Evolutionary conservation across 1,140 invertebrate species (phyloP).

Genomic region (Apis cerana): DNA sequence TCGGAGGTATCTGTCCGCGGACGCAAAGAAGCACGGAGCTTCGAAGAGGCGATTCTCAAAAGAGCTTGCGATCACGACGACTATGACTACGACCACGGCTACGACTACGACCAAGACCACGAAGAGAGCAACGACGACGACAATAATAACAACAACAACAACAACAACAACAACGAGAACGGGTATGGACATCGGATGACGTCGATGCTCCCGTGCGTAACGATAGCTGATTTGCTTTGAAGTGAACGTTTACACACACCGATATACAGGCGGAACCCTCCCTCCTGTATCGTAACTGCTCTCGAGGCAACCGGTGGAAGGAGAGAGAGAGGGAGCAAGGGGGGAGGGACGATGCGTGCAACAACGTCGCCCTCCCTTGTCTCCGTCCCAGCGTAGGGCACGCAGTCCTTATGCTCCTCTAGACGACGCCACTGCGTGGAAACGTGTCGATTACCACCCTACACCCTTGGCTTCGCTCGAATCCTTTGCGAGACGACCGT

Average conservation of each 20-base stretch:
- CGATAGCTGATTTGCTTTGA: conserved; percentile 63
- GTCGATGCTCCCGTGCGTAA: conserved; percentile 61
- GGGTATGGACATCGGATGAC: conserved; percentile 46
- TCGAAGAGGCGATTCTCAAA: conserved; percentile 52
- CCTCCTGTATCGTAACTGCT: conserved; percentile 41
- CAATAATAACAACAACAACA: conserved; percentile 22
- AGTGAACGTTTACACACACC: conserved; percentile 61
- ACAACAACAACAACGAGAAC: conserved; percentile 17
- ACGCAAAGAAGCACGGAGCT: conserved; percentile 22
- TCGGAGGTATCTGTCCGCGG: neutral
- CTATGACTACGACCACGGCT: neutral
- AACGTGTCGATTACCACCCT: conserved; percentile 54
- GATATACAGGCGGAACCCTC: conserved; percentile 32
- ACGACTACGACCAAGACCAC: neutral
- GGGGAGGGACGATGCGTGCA: conserved; percentile 1
- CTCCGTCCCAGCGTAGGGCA: neutral
- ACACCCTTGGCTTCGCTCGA: neutral
- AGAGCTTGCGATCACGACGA: conserved; percentile 35
- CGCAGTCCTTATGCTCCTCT: conserved; percentile 14
- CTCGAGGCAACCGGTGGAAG: neutral
- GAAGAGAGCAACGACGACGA: conserved; percentile 1
- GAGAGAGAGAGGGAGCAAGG: neutral
- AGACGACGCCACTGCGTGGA: conserved; percentile 35
- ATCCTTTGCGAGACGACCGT: conserved; percentile 36
- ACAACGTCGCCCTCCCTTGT: conserved; percentile 25